Evolutionary conservation across 1,140 invertebrate genomes (phyloP), one percentile per base, ranked within the genome.

Genomic region (Physella acuta): DNA sequence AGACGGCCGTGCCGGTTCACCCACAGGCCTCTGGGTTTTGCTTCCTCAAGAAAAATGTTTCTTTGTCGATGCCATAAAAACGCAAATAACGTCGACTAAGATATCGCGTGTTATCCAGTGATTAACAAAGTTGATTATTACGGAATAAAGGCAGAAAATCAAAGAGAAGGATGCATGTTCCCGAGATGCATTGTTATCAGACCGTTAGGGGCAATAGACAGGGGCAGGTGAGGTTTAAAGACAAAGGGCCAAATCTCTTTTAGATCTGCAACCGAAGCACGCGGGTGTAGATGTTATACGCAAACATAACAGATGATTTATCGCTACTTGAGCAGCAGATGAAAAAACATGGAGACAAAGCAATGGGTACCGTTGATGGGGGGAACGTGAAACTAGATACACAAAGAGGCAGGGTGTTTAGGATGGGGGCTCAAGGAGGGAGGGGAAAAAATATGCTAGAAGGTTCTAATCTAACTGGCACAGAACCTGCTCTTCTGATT

Each of bases 241-340:
- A 64, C 62, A 64, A 64, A 63, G 61, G 37, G 14, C 30, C 28
- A 51, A 64, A 64, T 52, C 62, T 44, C 44, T 52, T 64, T 51
- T 37, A 36, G 62, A 64, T 64, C 62, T 64, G 62, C 39, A 64
- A 52, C 24, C 36, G 24, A 49, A 34, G 36, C 60, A 62, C 36
- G 62, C 62, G 44, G 51, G 62, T 37, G 62, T 64, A 64, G 62
- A 64, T 64, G 62, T 64, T 64, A 53, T 64, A 64, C 62, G 62
- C 62, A 64, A 64, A 64, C 51, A 53, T 26, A 64, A 64, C 62
- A 64, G 62, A 64, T 64, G 62, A 64, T 64, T 64, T 64, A 64
- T 64, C 62, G 62, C 62, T 64, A 64, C 62, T 64, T 64, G 62
- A 64, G 49, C 39, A 64, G 62, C 62, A 64, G 62, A 64, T 64